Conservation (phyloP, 2,113 vertebrate genomes). For the Crotophaga sulcirostris region DNA sequence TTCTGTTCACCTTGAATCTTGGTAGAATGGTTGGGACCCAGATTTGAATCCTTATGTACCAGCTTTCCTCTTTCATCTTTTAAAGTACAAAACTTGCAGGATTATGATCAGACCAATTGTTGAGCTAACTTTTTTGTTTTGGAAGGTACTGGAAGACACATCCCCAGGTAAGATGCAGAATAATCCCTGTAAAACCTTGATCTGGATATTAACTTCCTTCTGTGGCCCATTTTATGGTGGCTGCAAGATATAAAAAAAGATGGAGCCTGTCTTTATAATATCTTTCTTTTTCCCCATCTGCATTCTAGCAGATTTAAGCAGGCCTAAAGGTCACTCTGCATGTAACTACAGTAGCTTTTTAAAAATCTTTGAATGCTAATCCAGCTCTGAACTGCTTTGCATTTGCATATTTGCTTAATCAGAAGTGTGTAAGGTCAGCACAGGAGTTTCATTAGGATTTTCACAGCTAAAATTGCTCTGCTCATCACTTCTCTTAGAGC, state of each 20-base stretch:
- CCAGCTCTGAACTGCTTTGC: constrained; percentile 14
- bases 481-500: constrained; percentile 30
- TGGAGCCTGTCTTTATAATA: constrained; percentile 13
- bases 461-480: constrained; percentile 56
- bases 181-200: not conserved
- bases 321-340: constrained; percentile 58
- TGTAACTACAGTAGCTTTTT: constrained; percentile 46
- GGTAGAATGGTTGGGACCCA: not conserved
- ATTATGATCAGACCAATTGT: not conserved
- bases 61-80: not conserved
- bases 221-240: not conserved
- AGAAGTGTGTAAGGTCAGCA: constrained; percentile 59
- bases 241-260: not conserved
- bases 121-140: not conserved
- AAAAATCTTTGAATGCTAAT: constrained; percentile 62
- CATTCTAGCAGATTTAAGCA: constrained; percentile 42
- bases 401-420: constrained; percentile 72
- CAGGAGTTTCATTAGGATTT: constrained; percentile 57
- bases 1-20: not conserved
- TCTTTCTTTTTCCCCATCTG: constrained; percentile 32
- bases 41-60: not conserved
- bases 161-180: not conserved
- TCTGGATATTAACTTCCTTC: not conserved
- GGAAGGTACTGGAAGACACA: not conserved
- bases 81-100: not conserved